These are phyloP conservation scores for Lamprotornis superbus DNA, from an alignment of 2,113 vertebrate genomes.

Conservation along the genomic window DNA sequence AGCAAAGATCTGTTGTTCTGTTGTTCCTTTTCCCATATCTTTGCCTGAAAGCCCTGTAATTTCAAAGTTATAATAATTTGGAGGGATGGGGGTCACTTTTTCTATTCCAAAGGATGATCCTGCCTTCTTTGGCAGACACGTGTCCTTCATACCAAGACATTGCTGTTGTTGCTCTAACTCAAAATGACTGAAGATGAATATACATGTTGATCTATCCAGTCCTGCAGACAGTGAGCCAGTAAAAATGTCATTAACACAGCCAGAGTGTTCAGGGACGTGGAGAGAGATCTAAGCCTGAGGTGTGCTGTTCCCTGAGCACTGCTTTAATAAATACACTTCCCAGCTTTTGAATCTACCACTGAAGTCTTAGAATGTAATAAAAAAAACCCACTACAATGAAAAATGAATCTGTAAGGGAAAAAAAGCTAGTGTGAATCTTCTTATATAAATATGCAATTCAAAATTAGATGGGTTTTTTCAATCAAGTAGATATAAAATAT, in stretches of 20 bases:
- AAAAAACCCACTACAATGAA: not conserved
- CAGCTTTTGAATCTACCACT: not conserved
- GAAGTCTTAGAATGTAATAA: not conserved
- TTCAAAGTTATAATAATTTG: not conserved
- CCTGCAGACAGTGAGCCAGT: not conserved
- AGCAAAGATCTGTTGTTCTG: not conserved
- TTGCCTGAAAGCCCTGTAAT: rapidly evolving
- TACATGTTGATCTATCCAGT: not conserved
- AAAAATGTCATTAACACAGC: not conserved
- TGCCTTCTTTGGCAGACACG: not conserved
- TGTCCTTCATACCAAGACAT: not conserved
- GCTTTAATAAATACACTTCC: not conserved
- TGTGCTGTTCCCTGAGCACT: not conserved
- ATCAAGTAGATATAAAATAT: not conserved
- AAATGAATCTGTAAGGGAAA: not conserved
- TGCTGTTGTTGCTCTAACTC: not conserved
- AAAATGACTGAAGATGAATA: not conserved
- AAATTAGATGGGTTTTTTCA: not conserved
- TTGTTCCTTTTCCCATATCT: rapidly evolving
- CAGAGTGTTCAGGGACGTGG: not conserved
- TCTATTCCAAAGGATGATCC: not conserved
- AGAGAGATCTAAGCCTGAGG: not conserved
- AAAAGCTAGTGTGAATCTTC: not conserved
- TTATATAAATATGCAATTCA: not conserved
- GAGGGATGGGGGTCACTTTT: not conserved